Conservation (phyloP, 2,113 vertebrate species). For the Benitochromis conjunctus region DNA sequence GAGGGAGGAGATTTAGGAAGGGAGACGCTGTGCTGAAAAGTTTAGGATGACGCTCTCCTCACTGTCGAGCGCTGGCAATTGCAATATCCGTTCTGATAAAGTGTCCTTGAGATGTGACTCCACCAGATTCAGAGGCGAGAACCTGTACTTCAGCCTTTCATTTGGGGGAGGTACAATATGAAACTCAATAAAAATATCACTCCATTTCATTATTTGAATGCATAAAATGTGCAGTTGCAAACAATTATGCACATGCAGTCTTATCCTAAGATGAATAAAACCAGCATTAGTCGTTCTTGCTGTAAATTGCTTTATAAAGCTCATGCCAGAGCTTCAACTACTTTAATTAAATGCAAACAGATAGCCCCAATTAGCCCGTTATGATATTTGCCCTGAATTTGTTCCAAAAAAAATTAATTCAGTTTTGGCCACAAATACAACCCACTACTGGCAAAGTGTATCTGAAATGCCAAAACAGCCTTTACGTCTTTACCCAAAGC, state of each 20-base stretch:
- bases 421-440: neutral
- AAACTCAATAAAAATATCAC: neutral
- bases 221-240: neutral
- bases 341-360: neutral
- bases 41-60: neutral
- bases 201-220: neutral
- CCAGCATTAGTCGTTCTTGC: constrained; percentile 8
- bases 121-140: neutral
- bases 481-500: constrained; percentile 46
- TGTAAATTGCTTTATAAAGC: neutral
- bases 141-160: neutral
- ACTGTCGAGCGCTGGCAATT: neutral
- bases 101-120: constrained; percentile 46
- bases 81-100: constrained; percentile 33
- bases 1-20: constrained; percentile 29
- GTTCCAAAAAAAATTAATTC: neutral
- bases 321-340: neutral
- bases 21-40: constrained; percentile 21
- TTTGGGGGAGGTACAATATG: neutral
- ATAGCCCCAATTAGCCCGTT: neutral
- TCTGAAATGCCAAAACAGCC: constrained; percentile 22
- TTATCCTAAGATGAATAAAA: constrained; percentile 8
- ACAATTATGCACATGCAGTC: neutral
- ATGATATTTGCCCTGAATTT: neutral
- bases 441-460: neutral